These are phyloP conservation scores for Dipodomys spectabilis DNA, from an alignment of 2,113 vertebrate species.

Conservation along the genomic window DNA sequence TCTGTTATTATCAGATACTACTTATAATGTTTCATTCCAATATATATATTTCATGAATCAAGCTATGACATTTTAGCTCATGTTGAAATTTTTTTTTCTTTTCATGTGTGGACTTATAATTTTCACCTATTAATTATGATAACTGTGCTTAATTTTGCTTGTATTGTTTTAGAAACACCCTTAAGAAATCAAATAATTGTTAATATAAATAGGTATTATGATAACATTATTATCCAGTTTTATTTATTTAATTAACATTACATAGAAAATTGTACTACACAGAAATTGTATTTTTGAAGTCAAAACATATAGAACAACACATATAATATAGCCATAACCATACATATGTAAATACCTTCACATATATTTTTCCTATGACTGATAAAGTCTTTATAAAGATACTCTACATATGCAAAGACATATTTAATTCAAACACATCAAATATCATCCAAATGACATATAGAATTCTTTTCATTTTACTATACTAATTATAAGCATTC, in stretches of 20 bases:
- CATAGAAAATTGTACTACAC: neutral
- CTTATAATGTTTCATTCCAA: slow-evolving; percentile 3
- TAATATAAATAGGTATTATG: neutral
- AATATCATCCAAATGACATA: neutral
- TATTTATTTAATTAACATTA: neutral
- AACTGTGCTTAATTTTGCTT: neutral
- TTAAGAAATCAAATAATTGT: neutral
- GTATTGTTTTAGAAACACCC: neutral
- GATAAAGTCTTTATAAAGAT: slow-evolving; percentile 3
- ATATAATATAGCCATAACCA: neutral
- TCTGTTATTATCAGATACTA: neutral
- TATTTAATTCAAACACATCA: neutral
- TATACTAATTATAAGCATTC: neutral
- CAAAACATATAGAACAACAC: neutral
- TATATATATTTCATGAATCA: neutral
- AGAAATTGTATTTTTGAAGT: neutral
- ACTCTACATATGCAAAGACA: neutral
- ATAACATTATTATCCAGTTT: too few relatives aligned
- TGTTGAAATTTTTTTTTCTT: neutral
- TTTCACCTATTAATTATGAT: neutral
- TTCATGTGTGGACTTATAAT: neutral
- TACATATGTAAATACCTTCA: neutral
- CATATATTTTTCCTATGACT: neutral
- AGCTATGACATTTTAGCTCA: neutral
- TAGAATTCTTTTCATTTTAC: neutral